phyloP scores from a whole-genome alignment of 2,113 vertebrate species.

The Vombatus ursinus region DNA sequence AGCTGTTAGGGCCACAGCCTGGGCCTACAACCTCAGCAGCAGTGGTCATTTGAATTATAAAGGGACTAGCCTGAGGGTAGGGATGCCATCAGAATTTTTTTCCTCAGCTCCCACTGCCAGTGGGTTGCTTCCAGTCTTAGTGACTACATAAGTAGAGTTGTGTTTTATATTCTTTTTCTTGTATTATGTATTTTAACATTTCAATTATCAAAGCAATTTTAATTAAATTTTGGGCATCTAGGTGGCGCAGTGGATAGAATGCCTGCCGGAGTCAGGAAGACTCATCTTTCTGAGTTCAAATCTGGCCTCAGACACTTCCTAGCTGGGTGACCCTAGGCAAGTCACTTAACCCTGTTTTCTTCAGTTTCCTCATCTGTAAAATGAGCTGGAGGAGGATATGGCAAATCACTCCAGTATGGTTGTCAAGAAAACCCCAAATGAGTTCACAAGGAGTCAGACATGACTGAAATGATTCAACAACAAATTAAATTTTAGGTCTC shows the following conservation, averaged over 20 bases:
- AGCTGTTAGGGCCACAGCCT: too few relatives aligned
- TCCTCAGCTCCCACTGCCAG: not conserved
- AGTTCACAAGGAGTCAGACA: not conserved
- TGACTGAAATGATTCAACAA: not conserved
- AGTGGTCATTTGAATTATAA: not conserved
- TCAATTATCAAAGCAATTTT: not conserved
- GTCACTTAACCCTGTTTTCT: not conserved
- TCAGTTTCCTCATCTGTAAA: not conserved
- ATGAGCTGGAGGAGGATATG: not conserved
- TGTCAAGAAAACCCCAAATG: not conserved
- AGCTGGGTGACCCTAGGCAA: not conserved
- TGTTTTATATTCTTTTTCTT: not conserved
- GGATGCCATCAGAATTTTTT: not conserved
- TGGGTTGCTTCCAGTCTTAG: too few relatives aligned
- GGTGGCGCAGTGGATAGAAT: not conserved
- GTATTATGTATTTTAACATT: not conserved
- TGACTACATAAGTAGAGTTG: not conserved
- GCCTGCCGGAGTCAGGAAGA: not conserved
- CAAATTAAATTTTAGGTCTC: not conserved
- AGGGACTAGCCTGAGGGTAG: not conserved
- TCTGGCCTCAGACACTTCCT: not conserved
- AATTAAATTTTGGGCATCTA: not conserved
- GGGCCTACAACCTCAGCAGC: not conserved
- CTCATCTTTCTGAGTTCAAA: not conserved
- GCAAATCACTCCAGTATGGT: not conserved